Conservation (phyloP, 2,888 invertebrate species). For the Operophtera brumata region DNA sequence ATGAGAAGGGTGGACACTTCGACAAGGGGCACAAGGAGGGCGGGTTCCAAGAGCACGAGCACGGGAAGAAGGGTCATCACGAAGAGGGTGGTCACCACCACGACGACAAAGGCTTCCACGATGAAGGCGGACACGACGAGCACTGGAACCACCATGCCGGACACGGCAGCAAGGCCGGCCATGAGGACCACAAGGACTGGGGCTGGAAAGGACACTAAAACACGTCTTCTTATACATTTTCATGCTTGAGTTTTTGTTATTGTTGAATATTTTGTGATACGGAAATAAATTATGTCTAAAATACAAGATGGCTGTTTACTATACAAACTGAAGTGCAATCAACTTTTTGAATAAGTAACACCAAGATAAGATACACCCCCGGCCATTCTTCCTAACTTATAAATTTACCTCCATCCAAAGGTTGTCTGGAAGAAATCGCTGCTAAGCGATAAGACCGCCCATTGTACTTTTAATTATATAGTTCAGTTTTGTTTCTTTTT, state of each 20-base stretch:
- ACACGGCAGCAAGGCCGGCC: slow-evolving; percentile 88
- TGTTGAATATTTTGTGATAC: slow-evolving; percentile 65
- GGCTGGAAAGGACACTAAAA: slow-evolving; percentile 78
- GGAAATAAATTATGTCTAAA: slow-evolving; percentile 12
- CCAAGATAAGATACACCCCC: no score
- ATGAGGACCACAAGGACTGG: slow-evolving; percentile 89
- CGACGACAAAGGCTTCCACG: slow-evolving; percentile 88
- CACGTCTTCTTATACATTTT: slow-evolving; percentile 8
- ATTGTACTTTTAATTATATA: no score
- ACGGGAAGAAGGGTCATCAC: slow-evolving; percentile 88
- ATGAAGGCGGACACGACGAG: slow-evolving; percentile 86
- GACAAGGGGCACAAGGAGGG: slow-evolving; percentile 89
- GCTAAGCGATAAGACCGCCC: no score
- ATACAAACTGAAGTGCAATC: no score
- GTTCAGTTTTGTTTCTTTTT: no score
- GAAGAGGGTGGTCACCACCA: slow-evolving; percentile 89
- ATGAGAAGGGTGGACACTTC: slow-evolving; percentile 89
- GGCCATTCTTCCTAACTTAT: no score
- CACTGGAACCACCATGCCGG: slow-evolving; percentile 86
- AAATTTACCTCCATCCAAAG: no score
- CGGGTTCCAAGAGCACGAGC: slow-evolving; percentile 87
- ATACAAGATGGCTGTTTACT: no score
- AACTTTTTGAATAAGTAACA: no score
- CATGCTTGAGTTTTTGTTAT: slow-evolving; percentile 49
- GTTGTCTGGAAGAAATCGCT: no score